Evolutionary conservation across 2,797 vertebrate genomes (phyloP), one percentile per base, ranked within the genome.

Genomic region (Coranthus polyacanthus): DNA sequence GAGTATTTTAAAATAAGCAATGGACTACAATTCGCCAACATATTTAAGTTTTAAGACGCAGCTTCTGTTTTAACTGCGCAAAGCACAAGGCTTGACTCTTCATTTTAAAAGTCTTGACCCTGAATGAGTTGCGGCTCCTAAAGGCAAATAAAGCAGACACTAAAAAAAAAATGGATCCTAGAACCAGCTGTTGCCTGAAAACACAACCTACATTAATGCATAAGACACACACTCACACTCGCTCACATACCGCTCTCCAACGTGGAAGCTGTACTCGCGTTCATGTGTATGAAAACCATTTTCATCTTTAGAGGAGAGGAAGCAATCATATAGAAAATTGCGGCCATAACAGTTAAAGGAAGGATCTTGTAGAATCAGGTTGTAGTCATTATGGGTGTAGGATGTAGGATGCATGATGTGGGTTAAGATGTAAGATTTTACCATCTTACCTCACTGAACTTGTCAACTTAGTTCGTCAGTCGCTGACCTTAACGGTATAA

Each of bases 281-380:
- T 65, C 64, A n/a, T 57, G 17, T 67, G 70, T 22, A 85, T 79
- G 78, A 84, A 85, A 89, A 82, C 68, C 36, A 84, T 86, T 87
- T 87, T 78, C 55, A 50, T 75, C 59, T 67, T 81, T n/a, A 34
- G 55, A 72, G 55, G 37, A 67, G 60, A 67, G 79, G 77, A 90
- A 90, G 86, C 66, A 88, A 89, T 89, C 84, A 81, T 54, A 68
- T 24, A 67, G 74, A 74, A 88, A 81, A 88, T 87, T 84, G 36
- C 75, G 55, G 54, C 44, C 46, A 29, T 72, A 54, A 52, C 69
- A 71, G 55, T 64, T 57, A 60, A 68, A 80, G 64, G 59, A 72
- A 62, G 39, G 60, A 67, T 78, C 53, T 56, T 12, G 43, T 12
- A 22, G 57, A 70, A 65, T 79, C 71, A 76, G 63, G 53, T 51